These are phyloP conservation scores for Dascillus cervinus DNA, from an alignment of 2,888 invertebrate species.

Conservation along the genomic window DNA sequence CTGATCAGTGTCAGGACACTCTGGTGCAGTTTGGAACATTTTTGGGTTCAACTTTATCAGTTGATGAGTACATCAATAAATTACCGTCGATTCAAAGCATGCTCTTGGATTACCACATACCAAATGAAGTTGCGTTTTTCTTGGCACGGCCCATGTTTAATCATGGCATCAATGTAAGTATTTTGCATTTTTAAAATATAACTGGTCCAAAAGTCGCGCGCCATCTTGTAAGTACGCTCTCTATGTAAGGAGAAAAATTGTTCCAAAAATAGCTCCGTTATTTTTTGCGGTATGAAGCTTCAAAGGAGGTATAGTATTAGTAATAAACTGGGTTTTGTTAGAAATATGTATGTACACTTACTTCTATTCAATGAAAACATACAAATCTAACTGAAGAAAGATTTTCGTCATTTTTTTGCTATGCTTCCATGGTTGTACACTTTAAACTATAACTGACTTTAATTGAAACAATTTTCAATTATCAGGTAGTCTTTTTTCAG, in stretches of 20 bases:
- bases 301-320: background rate
- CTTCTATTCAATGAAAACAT: no score
- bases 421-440: no score
- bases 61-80: constrained; percentile 87
- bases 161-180: constrained; percentile 69
- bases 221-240: constrained; percentile 4
- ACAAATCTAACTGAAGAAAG: no score
- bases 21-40: constrained; percentile 97
- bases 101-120: constrained; percentile 86
- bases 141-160: constrained; percentile 87
- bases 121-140: constrained; percentile 97
- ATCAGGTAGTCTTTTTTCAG: no score
- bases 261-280: background rate
- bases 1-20: constrained; percentile 95
- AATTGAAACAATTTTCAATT: constrained; percentile 1
- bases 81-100: constrained; percentile 84
- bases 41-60: constrained; percentile 84
- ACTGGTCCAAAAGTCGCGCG: no score
- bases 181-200: no score
- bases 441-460: constrained; percentile 2
- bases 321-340: no score
- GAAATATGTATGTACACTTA: no score
- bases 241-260: background rate
- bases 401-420: no score
- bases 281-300: no score